phyloP scores from a whole-genome alignment of 2,888 invertebrate species.

The Neoscelio sp. region DNA sequence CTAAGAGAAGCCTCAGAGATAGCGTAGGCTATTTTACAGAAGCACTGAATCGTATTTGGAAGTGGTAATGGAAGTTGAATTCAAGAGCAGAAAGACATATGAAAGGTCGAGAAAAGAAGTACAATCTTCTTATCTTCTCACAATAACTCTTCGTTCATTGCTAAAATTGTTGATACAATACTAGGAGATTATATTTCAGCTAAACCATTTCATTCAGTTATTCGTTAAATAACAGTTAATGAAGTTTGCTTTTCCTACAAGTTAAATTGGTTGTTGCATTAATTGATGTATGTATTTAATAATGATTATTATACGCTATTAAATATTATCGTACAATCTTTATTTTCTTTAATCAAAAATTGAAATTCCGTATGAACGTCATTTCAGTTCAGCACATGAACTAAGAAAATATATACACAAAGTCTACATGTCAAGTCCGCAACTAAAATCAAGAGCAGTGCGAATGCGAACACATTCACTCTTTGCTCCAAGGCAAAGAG shows the following conservation, averaged over 20 bases:
- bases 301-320: no score
- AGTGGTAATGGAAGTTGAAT: conserved; percentile 56
- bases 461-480: conserved; percentile 53
- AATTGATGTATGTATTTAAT: no score
- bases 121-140: conserved; percentile 20
- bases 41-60: conserved; percentile 52
- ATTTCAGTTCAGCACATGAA: no score
- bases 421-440: conserved; percentile 31
- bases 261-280: no score
- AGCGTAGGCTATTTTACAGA: conserved; percentile 49
- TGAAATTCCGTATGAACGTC: no score
- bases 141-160: conserved; percentile 41
- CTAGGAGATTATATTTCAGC: no score
- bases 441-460: conserved; percentile 49
- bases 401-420: conserved; percentile 23
- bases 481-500: conserved; percentile 36
- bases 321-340: no score
- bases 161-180: no score
- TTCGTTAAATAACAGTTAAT: no score
- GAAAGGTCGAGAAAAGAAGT: conserved; percentile 4
- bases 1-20: conserved; percentile 45
- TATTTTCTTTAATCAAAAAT: no score
- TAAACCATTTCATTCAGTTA: no score
- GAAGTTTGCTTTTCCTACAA: no score
- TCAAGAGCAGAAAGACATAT: conserved; percentile 44